phyloP scores from a whole-genome alignment of 2,888 invertebrate species.

The Dugesia japonica region DNA sequence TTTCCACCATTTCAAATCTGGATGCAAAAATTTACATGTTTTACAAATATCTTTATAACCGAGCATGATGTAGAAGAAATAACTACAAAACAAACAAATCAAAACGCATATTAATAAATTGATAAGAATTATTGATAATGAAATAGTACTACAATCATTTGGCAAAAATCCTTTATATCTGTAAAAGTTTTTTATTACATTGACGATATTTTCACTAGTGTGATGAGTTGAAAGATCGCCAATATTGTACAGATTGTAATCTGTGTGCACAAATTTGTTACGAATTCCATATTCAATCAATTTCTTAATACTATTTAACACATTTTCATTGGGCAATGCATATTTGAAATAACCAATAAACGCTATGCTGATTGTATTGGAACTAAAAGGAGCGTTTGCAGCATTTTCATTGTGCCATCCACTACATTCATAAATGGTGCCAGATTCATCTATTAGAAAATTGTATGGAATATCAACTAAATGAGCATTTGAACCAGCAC shows the following conservation, averaged over 20 bases:
- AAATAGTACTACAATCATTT: neutral
- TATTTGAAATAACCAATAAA: constrained; percentile 29
- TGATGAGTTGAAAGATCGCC: neutral
- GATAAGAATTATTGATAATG: too few relatives aligned
- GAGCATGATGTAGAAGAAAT: too few relatives aligned
- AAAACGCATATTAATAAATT: too few relatives aligned
- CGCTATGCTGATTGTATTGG: neutral
- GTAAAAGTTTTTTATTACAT: neutral
- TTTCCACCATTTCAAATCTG: neutral
- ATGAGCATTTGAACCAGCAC: too few relatives aligned
- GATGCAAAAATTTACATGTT: too few relatives aligned
- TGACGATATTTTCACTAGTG: neutral
- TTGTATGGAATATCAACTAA: neutral
- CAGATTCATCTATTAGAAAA: neutral
- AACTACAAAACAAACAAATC: too few relatives aligned
- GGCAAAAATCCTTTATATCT: neutral
- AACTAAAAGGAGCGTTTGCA: neutral
- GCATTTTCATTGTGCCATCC: neutral
- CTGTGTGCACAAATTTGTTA: neutral
- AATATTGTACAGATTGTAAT: constrained; percentile 22
- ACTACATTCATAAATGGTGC: neutral
- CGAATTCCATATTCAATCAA: constrained; percentile 21
- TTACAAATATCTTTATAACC: too few relatives aligned
- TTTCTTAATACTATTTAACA: constrained; percentile 21
- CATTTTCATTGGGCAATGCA: neutral